These are phyloP conservation scores for Pseudois nayaur DNA, from an alignment of 2,113 vertebrate species.

Conservation along the genomic window DNA sequence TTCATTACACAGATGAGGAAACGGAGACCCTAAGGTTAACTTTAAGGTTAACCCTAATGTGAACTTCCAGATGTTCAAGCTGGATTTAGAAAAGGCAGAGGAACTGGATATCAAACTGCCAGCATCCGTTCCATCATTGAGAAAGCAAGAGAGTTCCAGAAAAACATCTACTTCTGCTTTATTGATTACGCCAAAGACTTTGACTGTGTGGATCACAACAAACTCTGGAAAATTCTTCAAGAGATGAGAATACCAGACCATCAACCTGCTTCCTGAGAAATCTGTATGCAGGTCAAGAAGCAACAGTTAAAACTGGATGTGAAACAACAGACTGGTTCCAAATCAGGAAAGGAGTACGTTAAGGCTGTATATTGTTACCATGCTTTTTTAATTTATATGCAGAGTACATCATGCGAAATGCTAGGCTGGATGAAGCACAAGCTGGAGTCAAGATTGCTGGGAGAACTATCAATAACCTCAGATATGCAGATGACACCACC, in stretches of 20 bases:
- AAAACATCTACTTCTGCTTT: neutral
- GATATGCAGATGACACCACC: neutral
- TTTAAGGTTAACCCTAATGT: neutral
- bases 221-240: neutral
- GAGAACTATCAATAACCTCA: neutral
- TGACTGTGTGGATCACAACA: neutral
- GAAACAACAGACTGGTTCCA: neutral
- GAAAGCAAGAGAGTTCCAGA: neutral
- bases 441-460: neutral
- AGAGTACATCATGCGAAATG: neutral
- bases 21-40: neutral
- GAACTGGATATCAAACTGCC: neutral
- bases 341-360: neutral
- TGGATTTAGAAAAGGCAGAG: neutral
- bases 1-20: neutral
- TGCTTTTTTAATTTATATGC: neutral
- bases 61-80: neutral
- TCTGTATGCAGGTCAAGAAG: neutral
- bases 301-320: neutral
- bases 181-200: neutral
- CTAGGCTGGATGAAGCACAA: neutral
- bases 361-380: neutral
- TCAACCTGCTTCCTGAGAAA: neutral
- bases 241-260: neutral
- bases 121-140: neutral